Base-by-base conservation (phyloP, 2,797 vertebrate species). In the Galaxias olidus region DNA sequence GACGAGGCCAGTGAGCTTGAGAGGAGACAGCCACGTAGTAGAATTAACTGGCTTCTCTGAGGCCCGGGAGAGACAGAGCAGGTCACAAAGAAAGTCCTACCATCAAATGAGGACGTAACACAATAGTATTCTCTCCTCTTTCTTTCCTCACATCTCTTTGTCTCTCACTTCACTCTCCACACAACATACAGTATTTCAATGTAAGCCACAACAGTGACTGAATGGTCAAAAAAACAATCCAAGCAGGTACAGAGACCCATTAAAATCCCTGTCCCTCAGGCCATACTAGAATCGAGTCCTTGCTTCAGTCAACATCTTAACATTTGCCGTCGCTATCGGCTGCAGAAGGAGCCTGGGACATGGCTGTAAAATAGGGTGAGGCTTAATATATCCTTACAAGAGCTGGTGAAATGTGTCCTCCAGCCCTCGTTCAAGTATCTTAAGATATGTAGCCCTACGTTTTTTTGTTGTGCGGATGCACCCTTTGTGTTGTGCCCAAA, bases 1-100 rank as follows among this genome's bases (percentile, higher is more conserved):
- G 87, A 90, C 59, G 63, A 82, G 83, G 47, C 68, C 81, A 79
- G 58, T 63, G 81, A 86, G 81, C 65, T 73, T 10, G 68, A 76
- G 80, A 88, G 76, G 66, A 84, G 86, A 88, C 86, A 83, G 58
- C 73, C 73, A 83, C 82, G 85, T 78, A 77, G 66, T 79, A 66
- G 82, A 66, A 19, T 65, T 63, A 70, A 75, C 75, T 61, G 68
- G 45, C 74, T 74, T 73, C 75, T 84, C n/a, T 69, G 0, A 44
- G 73, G 82, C 54, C 8, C 46, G 56, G 40, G 49, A 60, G 42
- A 3, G 45, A 58, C 44, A 46, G 42, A 56, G 20, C 49, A 54
- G 17, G 12, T 14, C 84, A 69, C 19, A 46, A 3, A 8, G 43
- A 8, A 47, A 45, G 58, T 17, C 45, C 42, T 66, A 48, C 30